phyloP scores from a whole-genome alignment of 2,797 vertebrate genomes.

The Gymnoscopelus microlampas region DNA sequence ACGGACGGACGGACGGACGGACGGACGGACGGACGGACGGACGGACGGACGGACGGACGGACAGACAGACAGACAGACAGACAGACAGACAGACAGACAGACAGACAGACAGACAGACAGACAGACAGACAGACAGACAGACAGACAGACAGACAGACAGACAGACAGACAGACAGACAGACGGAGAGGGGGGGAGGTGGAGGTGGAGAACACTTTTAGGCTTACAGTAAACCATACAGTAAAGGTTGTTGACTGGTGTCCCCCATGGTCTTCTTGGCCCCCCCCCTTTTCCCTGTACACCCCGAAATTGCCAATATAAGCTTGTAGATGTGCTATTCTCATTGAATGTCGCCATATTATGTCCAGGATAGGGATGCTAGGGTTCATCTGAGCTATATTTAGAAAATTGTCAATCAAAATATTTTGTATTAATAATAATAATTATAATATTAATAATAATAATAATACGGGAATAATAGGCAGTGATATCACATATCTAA shows the following conservation, averaged over 20 bases:
- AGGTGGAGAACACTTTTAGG: no score
- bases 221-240: no score
- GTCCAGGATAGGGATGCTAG: no score
- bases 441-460: slow-evolving; percentile 9
- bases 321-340: no score
- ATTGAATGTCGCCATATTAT: no score
- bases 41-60: neutral
- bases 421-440: no score
- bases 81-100: neutral
- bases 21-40: neutral
- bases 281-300: no score
- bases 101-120: neutral
- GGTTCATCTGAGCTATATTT: slow-evolving; percentile 18
- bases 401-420: slow-evolving; percentile 6
- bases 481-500: slow-evolving; percentile 59
- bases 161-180: neutral
- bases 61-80: neutral
- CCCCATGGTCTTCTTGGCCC: no score
- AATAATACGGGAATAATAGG: slow-evolving; percentile 40
- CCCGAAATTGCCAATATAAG: no score
- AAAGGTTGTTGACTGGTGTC: no score
- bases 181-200: neutral
- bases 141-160: neutral
- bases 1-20: neutral
- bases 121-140: neutral